Evolutionary conservation across 2,888 invertebrate species (phyloP).

Genomic region (Baronia brevicornis): DNA sequence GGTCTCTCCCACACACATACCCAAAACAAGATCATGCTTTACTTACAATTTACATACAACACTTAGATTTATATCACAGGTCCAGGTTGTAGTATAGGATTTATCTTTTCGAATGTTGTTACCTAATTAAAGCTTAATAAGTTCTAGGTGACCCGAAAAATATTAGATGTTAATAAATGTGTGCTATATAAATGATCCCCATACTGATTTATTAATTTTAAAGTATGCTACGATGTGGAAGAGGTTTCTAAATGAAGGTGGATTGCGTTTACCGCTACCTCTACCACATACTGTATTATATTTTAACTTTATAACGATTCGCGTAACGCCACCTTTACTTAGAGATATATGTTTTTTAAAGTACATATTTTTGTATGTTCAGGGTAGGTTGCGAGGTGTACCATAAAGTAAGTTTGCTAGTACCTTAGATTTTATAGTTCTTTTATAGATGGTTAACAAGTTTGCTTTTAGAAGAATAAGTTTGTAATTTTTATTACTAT

Average conservation of each 20-base stretch:
- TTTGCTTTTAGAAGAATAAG: conserved; percentile 71
- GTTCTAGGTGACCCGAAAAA: conserved; percentile 50
- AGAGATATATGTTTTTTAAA: conserved; percentile 50
- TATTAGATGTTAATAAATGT: conserved; percentile 60
- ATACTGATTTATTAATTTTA: conserved; percentile 40
- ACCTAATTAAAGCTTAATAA: conserved; percentile 63
- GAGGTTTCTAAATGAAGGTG: conserved; percentile 43
- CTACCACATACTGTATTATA: conserved; percentile 5
- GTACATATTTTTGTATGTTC: conserved; percentile 75
- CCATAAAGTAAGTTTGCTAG: conserved; percentile 65
- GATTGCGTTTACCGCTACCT: conserved; percentile 21
- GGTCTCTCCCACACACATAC: conserved; percentile 43
- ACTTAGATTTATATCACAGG: conserved; percentile 59
- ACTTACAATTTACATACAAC: conserved; percentile 41
- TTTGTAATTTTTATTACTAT: conserved; percentile 71
- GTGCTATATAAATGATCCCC: conserved; percentile 58
- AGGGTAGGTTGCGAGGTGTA: conserved; percentile 61
- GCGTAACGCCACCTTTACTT: conserved; percentile 39
- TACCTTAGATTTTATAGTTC: conserved; percentile 69
- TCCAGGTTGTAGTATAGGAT: conserved; percentile 69
- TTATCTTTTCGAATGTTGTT: conserved; percentile 61
- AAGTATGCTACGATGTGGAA: conserved; percentile 39
- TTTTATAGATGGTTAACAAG: conserved; percentile 69
- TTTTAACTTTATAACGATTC: conserved; percentile 11
- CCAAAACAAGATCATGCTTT: conserved; percentile 51